Evolutionary conservation across 2,797 vertebrate species (phyloP), one percentile per base, ranked within the genome.

Genomic region (Mastacembelus armatus): DNA sequence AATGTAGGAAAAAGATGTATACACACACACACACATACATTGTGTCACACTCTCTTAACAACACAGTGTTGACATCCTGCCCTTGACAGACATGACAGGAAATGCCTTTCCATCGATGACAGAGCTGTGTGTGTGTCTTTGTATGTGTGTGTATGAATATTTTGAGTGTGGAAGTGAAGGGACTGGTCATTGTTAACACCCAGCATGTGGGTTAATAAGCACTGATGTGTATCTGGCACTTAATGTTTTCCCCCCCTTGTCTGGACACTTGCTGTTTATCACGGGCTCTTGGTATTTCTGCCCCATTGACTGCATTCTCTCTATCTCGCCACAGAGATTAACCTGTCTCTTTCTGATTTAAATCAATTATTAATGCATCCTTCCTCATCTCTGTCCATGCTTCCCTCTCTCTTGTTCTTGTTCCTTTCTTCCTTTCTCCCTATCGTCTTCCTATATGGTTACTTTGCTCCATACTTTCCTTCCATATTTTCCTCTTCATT

Each of bases 281-380:
- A 60, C 26, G 64, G 14, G 12, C 29, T 54, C 38, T 38, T 56
- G 19, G 12, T 32, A 16, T 32, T 27, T 63, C 22, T 22, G 14
- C 30, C 39, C 6, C 9, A 43, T 2, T 32, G 18, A 27, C 48
- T 42, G 4, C 16, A 0, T 39, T 26, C 30, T 60, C 27, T 56
- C 14, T 62, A n/a, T n/a, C 47, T 60, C 19, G 35, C 50, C 39
- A 33, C 57, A 57, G 50, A 54, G 56, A 59, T 67, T 38, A 55
- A 32, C 40, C 66, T 49, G 44, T 65, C 61, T 77, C 50, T 61
- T 52, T 73, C 58, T 58, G 59, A 82, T 77, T 73, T 49, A 55
- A 38, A 72, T 86, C 8, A 61, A 85, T 83, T 76, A 80, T 86
- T 74, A 72, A 86, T 49, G 38, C 50, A 18, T 75, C 71, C 24